Base-by-base conservation (phyloP, 2,113 vertebrate species). In the Uria lomvia region DNA sequence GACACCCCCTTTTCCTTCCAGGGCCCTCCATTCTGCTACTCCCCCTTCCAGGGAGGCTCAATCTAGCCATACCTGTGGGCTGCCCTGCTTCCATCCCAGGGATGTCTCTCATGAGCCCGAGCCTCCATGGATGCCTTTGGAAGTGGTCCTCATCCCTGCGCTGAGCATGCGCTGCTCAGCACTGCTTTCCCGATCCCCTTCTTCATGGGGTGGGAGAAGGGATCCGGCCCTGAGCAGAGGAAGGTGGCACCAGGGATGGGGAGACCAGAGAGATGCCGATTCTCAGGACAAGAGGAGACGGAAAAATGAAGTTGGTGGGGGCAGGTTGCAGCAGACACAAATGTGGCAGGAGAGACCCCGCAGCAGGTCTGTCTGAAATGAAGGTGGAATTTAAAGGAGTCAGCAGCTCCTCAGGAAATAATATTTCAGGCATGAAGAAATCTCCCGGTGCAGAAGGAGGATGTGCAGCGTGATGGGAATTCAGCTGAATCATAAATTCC, bases 401-500 rank as follows among this genome's bases (percentile, higher is more conserved):
- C 59, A 8, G 60, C 65, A 94, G 7, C 40, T 87, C 56, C 88
- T 71, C 62, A 56, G 43, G 23, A 85, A 56, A 36, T 72, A 90
- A 65, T 76, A 93, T 82, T 80, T 55, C 84, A 82, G 52, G 60
- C 68, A 92, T 0, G 1, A 89, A 85, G 73, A 87, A 87, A 87
- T 52, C 49, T 91, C 80, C 49, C 58, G 68, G 52, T 24, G 60
- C 27, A 71, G 75, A 22, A 77, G 73, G 77, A 92, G 70, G 66
- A 91, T 49, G 11, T n/a, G 60, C 43, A 81, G 52, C 18, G 1
- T 52, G 52, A 56, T 67, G 43, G 87, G 56, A 91, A 95, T 95
- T 87, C 87, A 89, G 93, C 56, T 95, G 84, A 91, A 88, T 89
- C 87, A 85, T 45, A 87, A 91, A 97, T 92, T 95, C 73, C 43